These are phyloP conservation scores for Seriola quinqueradiata DNA, from an alignment of 2,113 vertebrate genomes.

Conservation along the genomic window DNA sequence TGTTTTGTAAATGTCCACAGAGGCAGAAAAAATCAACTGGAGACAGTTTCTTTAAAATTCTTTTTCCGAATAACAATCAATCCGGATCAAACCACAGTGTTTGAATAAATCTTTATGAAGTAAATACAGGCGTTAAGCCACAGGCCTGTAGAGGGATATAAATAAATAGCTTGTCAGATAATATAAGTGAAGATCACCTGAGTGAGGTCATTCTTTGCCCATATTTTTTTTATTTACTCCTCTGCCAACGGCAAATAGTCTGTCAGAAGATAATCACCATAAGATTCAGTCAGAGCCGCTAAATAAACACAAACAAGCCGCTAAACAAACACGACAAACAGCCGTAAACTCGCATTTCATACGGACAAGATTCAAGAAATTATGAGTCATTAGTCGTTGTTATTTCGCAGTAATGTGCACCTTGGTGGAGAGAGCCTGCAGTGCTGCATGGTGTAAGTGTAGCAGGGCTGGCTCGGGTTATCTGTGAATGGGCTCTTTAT, in stretches of 20 bases:
- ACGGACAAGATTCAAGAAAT: constrained; percentile 54
- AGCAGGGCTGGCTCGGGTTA: constrained; percentile 88
- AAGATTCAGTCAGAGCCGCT: constrained; percentile 34
- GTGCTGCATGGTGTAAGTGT: constrained; percentile 90
- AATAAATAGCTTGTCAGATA: neutral
- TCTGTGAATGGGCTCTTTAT: constrained; percentile 97
- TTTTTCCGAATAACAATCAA: neutral
- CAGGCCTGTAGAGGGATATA: neutral
- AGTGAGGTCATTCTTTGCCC: neutral
- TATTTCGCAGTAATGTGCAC: constrained; percentile 76
- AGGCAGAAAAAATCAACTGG: too few species aligned
- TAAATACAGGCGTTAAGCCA: neutral
- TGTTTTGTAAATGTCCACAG: neutral
- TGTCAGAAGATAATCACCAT: constrained; percentile 36
- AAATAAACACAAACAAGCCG: constrained; percentile 58
- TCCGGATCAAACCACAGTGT: neutral
- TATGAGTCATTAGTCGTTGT: constrained; percentile 62
- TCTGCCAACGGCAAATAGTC: constrained; percentile 35
- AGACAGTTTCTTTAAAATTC: neutral
- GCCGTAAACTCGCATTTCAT: constrained; percentile 33
- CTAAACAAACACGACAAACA: constrained; percentile 51
- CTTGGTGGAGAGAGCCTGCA: constrained; percentile 63
- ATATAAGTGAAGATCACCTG: neutral
- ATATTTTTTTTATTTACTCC: constrained; percentile 45
- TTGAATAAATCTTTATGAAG: neutral